A percentile compares a stretch with the other conserved stretches of the same genome.
Evolutionary conservation across 2,888 invertebrate genomes (phyloP).

Genomic region (Euzophera pinguis): DNA sequence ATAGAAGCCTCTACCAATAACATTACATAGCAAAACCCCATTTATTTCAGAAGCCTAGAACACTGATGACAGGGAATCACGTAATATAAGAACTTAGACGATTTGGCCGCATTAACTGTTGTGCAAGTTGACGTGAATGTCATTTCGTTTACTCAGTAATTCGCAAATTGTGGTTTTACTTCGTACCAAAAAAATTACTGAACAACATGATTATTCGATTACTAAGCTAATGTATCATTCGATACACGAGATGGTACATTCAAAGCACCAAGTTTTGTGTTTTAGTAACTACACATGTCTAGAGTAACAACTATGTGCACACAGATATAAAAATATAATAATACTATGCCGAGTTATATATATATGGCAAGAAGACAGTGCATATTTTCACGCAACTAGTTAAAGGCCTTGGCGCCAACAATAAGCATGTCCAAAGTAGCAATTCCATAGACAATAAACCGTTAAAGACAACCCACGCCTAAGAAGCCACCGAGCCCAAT

Average conservation of each 20-base stretch:
- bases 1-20: neutral
- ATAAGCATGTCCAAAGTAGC: constrained; percentile 16
- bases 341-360: too few species aligned
- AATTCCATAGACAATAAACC: constrained; percentile 24
- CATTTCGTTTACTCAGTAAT: constrained; percentile 21
- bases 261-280: too few species aligned
- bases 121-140: constrained; percentile 16
- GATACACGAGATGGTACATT: too few species aligned
- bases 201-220: neutral
- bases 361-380: neutral
- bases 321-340: too few species aligned
- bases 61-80: constrained; percentile 42
- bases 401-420: constrained; percentile 28
- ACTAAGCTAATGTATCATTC: too few species aligned
- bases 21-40: constrained; percentile 15
- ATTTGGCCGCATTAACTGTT: constrained; percentile 30
- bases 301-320: too few species aligned
- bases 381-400: constrained; percentile 25
- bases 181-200: neutral
- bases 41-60: constrained; percentile 30
- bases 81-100: constrained; percentile 34
- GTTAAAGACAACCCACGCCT: constrained; percentile 35
- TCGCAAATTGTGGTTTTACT: neutral
- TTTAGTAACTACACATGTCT: too few species aligned
- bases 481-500: constrained; percentile 39